Base-by-base conservation (phyloP, 2,113 vertebrate genomes). In the Arenaria interpres region DNA sequence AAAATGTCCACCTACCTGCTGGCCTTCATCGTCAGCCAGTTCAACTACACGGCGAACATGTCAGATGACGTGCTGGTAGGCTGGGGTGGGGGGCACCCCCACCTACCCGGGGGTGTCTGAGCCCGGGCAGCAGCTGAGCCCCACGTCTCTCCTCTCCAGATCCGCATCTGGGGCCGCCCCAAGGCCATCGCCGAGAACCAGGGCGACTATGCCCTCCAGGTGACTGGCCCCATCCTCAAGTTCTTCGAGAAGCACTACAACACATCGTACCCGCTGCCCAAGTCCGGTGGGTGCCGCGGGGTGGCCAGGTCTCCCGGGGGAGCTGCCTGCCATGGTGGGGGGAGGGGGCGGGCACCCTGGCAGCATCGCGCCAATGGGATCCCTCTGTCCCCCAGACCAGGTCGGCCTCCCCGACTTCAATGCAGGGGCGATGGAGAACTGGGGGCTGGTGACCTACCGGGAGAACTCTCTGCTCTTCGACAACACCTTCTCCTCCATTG, bases 371-470 rank as follows among this genome's bases (percentile, higher is more conserved):
- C 57, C 56, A 57, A 89, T 0, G 4, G 14, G 3, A 17, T 33
- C 57, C 48, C 41, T 74, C 37, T 21, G 2, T 39, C 28, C 81
- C 74, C 30, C 93, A 99, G 99, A 99, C 97, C 99, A 99, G 98
- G 98, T 99, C 0, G 99, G 96, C 28, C 97, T 99, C 88, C 99
- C 99, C 0, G 99, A 99, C 96, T 99, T 99, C 94, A 98, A 98
- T 0, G 99, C 99, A 1, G 99, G 99, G 0, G 99, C 99, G 1
- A 99, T 99, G 99, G 99, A 99, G 97, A 99, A 99, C 98, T 99
- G 99, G 99, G 99, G 99, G 19, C 98, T 99, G 71, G 92, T 99
- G 92, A 99, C 99, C 14, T 99, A 99, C 97, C 98, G 99, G 56
- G 99, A 99, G 97, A 99, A 97, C 1, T 91, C 99, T 0, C 98